These are phyloP conservation scores for Lonchura striata DNA, from an alignment of 2,113 vertebrate genomes.

Conservation along the genomic window DNA sequence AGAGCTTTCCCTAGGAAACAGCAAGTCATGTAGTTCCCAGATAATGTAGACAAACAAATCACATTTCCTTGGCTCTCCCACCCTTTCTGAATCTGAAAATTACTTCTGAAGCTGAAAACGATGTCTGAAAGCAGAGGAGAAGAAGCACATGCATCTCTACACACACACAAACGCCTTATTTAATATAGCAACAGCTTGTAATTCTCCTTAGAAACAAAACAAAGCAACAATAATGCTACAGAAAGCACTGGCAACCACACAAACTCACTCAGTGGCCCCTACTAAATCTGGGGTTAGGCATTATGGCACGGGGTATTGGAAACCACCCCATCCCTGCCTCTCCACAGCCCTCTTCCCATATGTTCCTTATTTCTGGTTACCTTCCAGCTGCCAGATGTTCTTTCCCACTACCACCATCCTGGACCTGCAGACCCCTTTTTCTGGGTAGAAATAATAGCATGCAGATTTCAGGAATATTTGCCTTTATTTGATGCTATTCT, in stretches of 20 bases:
- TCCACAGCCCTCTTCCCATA: slow-evolving; percentile 17
- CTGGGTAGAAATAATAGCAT: slow-evolving; percentile 50
- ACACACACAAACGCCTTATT: background rate
- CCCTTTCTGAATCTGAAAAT: slow-evolving; percentile 20
- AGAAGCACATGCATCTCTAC: background rate
- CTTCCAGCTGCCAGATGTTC: slow-evolving; percentile 61
- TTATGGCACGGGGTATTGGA: slow-evolving; percentile 44
- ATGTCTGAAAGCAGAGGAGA: background rate
- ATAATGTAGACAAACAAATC: slow-evolving; percentile 57
- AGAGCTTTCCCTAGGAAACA: slow-evolving; percentile 38
- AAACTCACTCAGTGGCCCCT: slow-evolving; percentile 17
- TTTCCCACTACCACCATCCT: slow-evolving; percentile 43
- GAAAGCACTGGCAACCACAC: slow-evolving; percentile 32
- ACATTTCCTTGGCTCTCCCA: slow-evolving; percentile 22
- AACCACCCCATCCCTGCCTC: background rate
- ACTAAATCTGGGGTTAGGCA: slow-evolving; percentile 40
- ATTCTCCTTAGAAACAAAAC: slow-evolving; percentile 52
- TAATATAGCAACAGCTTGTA: background rate
- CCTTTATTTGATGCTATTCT: slow-evolving; percentile 66
- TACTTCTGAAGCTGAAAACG: slow-evolving; percentile 20
- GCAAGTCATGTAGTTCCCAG: slow-evolving; percentile 28
- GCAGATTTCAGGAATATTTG: slow-evolving; percentile 53
- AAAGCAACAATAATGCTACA: slow-evolving; percentile 22
- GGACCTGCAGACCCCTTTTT: slow-evolving; percentile 51
- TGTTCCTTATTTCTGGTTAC: slow-evolving; percentile 64